Evolutionary conservation across 2,888 invertebrate species (phyloP).

Genomic region (Trachelus tabidus): DNA sequence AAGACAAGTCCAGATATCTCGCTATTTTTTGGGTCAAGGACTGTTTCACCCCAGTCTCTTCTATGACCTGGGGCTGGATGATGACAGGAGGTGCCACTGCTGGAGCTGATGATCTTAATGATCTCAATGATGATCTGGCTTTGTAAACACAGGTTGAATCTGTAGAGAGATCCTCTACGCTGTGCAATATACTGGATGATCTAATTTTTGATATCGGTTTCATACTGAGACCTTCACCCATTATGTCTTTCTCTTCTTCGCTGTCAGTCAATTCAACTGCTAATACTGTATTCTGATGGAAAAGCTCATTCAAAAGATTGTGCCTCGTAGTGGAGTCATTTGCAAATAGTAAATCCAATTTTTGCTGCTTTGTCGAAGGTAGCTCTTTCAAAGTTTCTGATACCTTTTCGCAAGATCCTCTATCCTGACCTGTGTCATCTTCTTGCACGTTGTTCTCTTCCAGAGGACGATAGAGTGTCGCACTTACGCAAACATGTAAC

Average conservation of each 20-base stretch:
- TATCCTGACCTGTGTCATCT: conserved; percentile 30
- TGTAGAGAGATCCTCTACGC: conserved; percentile 80
- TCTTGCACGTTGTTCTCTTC: conserved; percentile 59
- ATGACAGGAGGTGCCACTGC: conserved; percentile 6
- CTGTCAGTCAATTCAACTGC: conserved; percentile 63
- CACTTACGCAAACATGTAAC: conserved; percentile 80
- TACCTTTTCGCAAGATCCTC: conserved; percentile 29
- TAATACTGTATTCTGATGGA: conserved; percentile 56
- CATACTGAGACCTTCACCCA: conserved; percentile 69
- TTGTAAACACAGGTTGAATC: conserved; percentile 83
- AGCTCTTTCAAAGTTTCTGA: conserved; percentile 28
- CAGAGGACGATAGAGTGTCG: conserved; percentile 75
- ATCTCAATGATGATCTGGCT: conserved; percentile 65
- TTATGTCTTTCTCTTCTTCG: conserved; percentile 71
- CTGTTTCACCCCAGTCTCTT: conserved; percentile 28
- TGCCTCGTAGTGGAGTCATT: conserved; percentile 57
- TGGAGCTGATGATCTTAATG: conserved; percentile 27
- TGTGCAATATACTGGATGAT: conserved; percentile 78
- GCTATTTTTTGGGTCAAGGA: conserved; percentile 60
- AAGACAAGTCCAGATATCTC: conserved; percentile 75
- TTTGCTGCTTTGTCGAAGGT: conserved; percentile 58
- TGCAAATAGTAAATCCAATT: conserved; percentile 59
- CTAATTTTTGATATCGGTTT: conserved; percentile 74
- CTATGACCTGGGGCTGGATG: conserved; percentile 29
- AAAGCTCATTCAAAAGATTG: conserved; percentile 63